Evolutionary conservation across 2,888 invertebrate species (phyloP).

Genomic region (Pseudeuparius sepicola): DNA sequence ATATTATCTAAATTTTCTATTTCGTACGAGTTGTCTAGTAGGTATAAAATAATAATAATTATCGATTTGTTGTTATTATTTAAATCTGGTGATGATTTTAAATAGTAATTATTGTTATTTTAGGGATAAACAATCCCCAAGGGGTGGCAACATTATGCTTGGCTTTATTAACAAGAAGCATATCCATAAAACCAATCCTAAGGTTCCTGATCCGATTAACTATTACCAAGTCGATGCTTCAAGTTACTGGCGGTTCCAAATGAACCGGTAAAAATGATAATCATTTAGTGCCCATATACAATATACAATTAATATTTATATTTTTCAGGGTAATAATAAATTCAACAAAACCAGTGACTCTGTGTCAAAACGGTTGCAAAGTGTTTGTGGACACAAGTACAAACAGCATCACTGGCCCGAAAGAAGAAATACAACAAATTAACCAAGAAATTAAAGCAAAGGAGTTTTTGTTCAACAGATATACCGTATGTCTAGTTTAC

Average conservation of each 20-base stretch:
- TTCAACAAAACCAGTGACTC: slow-evolving; percentile 8
- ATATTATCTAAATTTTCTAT: no score
- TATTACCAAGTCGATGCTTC: slow-evolving; percentile 47
- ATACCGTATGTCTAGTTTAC: slow-evolving; percentile 32
- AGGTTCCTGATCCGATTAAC: slow-evolving; percentile 44
- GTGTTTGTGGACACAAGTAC: slow-evolving; percentile 40
- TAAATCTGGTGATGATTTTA: no score
- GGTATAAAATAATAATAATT: no score
- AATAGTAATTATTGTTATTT: no score
- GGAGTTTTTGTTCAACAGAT: slow-evolving; percentile 28
- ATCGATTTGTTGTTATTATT: no score
- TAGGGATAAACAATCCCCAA: slow-evolving; percentile 46
- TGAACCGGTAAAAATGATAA: slow-evolving; percentile 47
- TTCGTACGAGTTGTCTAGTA: no score
- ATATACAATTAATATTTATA: slow-evolving; percentile 5
- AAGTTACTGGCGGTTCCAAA: slow-evolving; percentile 57
- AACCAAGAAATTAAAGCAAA: slow-evolving; percentile 37
- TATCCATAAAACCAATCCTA: slow-evolving; percentile 37
- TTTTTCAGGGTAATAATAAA: slow-evolving; percentile 20
- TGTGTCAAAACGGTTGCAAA: slow-evolving; percentile 29
- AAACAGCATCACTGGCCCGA: slow-evolving; percentile 39
- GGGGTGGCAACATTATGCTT: slow-evolving; percentile 47
- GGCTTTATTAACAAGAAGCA: slow-evolving; percentile 56
- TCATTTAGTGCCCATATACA: background rate
- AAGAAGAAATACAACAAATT: slow-evolving; percentile 34